These are phyloP conservation scores for Drosophila meridiana DNA, from an alignment of 2,888 invertebrate genomes.

Conservation along the genomic window DNA sequence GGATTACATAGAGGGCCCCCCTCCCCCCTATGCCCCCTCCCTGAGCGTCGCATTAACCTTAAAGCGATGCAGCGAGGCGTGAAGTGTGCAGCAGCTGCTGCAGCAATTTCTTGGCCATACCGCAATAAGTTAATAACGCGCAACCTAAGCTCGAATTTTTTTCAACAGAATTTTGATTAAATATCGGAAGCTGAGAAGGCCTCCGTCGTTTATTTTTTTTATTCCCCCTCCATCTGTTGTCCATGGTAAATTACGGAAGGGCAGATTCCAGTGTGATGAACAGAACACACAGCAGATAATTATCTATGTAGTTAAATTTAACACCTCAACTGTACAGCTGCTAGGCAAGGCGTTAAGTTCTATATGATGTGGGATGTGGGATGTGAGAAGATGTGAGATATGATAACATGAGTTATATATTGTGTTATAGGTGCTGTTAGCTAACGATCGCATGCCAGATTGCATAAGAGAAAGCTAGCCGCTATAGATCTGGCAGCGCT, in stretches of 20 bases:
- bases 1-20: constrained; percentile 14
- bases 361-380: background rate
- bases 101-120: constrained; percentile 41
- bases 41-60: constrained; percentile 28
- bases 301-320: constrained; percentile 3
- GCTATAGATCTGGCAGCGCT: background rate
- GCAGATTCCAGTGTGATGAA: background rate
- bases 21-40: background rate
- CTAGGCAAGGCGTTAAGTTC: background rate
- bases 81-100: constrained; percentile 51
- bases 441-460: background rate
- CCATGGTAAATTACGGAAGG: constrained; percentile 22
- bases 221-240: background rate
- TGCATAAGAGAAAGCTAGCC: background rate
- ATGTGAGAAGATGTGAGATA: background rate
- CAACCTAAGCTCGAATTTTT: constrained; percentile 39
- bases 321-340: background rate
- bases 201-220: background rate
- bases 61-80: constrained; percentile 53
- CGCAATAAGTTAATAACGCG: constrained; percentile 52
- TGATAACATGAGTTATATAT: background rate
- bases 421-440: background rate
- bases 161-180: constrained; percentile 22
- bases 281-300: constrained; percentile 1
- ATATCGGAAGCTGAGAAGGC: constrained; percentile 25